Evolutionary conservation across 2,888 invertebrate species (phyloP).

Genomic region (Ditula angustiorana): DNA sequence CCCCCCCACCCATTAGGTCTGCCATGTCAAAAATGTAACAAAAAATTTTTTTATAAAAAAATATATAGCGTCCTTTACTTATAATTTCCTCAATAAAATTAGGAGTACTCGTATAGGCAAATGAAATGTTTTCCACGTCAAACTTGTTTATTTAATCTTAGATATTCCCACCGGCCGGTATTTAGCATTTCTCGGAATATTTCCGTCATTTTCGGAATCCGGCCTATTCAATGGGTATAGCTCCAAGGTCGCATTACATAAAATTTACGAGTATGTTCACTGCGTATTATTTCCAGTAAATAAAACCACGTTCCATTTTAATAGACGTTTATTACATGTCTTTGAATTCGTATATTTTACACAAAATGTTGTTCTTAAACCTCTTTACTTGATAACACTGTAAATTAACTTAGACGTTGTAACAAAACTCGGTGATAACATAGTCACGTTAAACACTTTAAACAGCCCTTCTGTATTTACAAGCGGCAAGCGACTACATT

Average conservation of each 20-base stretch:
- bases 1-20: too few species aligned
- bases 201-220: neutral
- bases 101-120: too few species aligned
- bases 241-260: neutral
- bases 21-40: too few species aligned
- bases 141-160: too few species aligned
- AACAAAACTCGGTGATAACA: constrained; percentile 24
- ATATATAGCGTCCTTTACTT: too few species aligned
- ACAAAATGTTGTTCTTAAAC: constrained; percentile 2
- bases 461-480: constrained; percentile 27
- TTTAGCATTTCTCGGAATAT: neutral
- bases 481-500: constrained; percentile 24
- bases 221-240: neutral
- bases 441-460: constrained; percentile 16
- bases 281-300: neutral
- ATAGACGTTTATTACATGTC: constrained; percentile 35
- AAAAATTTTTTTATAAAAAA: too few species aligned
- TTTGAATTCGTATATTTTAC: constrained; percentile 26
- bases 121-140: too few species aligned
- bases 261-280: too few species aligned
- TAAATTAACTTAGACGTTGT: neutral
- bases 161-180: too few species aligned
- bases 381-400: constrained; percentile 2
- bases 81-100: too few species aligned
- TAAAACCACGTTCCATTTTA: constrained; percentile 8